Evolutionary conservation across 2,888 invertebrate genomes (phyloP), one percentile per base, ranked within the genome.

Genomic region (Schizaphis graminum): DNA sequence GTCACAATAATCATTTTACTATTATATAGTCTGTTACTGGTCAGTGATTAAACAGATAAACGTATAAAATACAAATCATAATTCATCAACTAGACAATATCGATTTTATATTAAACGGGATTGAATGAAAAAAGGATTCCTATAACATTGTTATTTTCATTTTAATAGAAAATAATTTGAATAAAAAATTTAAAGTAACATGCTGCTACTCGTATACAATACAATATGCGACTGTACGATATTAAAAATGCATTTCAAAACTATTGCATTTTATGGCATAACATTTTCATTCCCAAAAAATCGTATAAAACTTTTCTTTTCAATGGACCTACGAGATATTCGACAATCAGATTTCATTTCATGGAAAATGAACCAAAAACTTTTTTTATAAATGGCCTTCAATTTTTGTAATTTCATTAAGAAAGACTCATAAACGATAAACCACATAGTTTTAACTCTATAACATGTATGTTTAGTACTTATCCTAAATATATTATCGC

Each of bases 1-100:
- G 92, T 92, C 92, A 92, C 91, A n/a, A 26, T 49, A 35, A 91
- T 91, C 49, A 53, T 85, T 91, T 56, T 91, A 47, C 44, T 85
- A 91, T 21, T 87, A 49, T 56, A 61, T 35, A 26, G 49, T 47
- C 26, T 91, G 21, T 26, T 26, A 49, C 53, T 86, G n/a, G 49
- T 21, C 47, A 53, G 49, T 53, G 53, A 49, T 53, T 88, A 53
- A 88, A 88, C 8, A 88, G 88, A 88, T 53, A 53, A 88, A 49
- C n/a, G 24, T 21, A 90, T 13, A 13, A 77, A 90, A 10, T 35
- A 90, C 24, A 13, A 77, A 90, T 90, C 49, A 67, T 49, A 61
- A 35, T 90, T 49, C 35, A 90, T 77, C 47, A 35, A 90, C 49
- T 49, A 47, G 2, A 35, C 26, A 35, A 49, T 35, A 77, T 61